Percentiles rank a stretch among this genome's conserved stretches.
phyloP scores from a whole-genome alignment of 2,113 vertebrate species.

The Passerina amoena region DNA sequence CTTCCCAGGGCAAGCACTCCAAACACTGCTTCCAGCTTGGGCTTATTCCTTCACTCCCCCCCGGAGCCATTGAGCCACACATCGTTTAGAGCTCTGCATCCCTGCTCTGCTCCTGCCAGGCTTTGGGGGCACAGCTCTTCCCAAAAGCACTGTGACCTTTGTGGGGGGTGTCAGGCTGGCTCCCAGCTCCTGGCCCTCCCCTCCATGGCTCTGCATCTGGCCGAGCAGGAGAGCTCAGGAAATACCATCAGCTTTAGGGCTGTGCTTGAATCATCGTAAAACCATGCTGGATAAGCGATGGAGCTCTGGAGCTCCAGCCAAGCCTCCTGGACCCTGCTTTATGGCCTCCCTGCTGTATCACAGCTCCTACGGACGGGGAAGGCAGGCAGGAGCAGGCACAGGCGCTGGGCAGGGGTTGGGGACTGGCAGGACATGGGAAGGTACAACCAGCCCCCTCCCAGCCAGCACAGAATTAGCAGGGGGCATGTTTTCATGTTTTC shows the following conservation, averaged over 20 bases:
- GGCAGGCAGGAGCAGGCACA: not conserved
- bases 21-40: not conserved
- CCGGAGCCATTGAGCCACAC: not conserved
- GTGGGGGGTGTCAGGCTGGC: not conserved
- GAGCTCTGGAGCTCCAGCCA: not conserved
- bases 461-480: not conserved
- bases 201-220: not conserved
- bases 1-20: slow-evolving; percentile 14
- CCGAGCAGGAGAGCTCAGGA: slow-evolving; percentile 18
- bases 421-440: not conserved
- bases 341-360: not conserved
- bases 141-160: not conserved
- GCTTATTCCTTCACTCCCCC: not conserved
- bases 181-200: not conserved
- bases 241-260: slow-evolving; percentile 46
- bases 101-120: not conserved
- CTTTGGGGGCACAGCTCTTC: not conserved
- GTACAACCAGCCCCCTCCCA: not conserved
- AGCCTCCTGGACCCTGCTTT: not conserved
- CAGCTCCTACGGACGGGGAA: not conserved
- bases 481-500: not conserved
- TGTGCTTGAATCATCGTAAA: slow-evolving; percentile 48
- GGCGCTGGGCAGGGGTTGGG: accelerated
- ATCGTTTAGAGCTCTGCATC: not conserved
- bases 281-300: not conserved